These are phyloP conservation scores for Pammene fasciana DNA, from an alignment of 2,888 invertebrate species.

Conservation along the genomic window DNA sequence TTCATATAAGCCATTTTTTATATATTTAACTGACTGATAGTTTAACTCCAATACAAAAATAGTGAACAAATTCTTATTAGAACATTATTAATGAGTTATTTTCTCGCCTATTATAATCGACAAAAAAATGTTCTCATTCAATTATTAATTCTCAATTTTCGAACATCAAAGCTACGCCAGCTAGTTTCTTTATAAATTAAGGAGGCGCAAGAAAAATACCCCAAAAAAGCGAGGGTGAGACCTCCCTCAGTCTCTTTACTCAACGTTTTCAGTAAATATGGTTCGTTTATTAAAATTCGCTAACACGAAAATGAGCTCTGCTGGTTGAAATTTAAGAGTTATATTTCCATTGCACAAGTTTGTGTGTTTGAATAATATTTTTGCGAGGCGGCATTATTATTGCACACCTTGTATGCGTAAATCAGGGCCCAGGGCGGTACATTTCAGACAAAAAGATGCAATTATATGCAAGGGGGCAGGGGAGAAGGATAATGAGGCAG, in stretches of 20 bases:
- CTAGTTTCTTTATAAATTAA: conserved; percentile 81
- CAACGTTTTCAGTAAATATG: conserved; percentile 77
- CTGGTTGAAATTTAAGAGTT: conserved; percentile 50
- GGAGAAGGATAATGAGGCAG: conserved; percentile 64
- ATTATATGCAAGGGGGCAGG: conserved; percentile 76
- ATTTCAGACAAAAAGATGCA: conserved; percentile 81
- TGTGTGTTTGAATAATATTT: conserved; percentile 70
- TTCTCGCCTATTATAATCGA: neutral
- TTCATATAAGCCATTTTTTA: no score
- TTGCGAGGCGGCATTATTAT: conserved; percentile 78
- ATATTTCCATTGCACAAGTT: conserved; percentile 50
- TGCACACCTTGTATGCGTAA: conserved; percentile 84
- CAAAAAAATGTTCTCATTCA: conserved; percentile 1
- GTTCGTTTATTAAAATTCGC: conserved; percentile 52
- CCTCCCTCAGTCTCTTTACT: conserved; percentile 78
- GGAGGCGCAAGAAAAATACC: conserved; percentile 72
- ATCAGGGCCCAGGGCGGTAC: conserved; percentile 78
- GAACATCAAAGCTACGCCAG: conserved; percentile 36
- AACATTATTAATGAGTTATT: neutral
- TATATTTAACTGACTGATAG: no score
- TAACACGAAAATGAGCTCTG: conserved; percentile 60
- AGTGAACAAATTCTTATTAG: neutral
- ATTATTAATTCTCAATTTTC: conserved; percentile 34
- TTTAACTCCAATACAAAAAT: neutral
- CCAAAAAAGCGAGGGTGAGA: conserved; percentile 72